Percentiles rank a stretch among this genome's conserved stretches.
These are phyloP conservation scores for Drosophila anomalata DNA, from an alignment of 2,888 invertebrate genomes.

Conservation along the genomic window DNA sequence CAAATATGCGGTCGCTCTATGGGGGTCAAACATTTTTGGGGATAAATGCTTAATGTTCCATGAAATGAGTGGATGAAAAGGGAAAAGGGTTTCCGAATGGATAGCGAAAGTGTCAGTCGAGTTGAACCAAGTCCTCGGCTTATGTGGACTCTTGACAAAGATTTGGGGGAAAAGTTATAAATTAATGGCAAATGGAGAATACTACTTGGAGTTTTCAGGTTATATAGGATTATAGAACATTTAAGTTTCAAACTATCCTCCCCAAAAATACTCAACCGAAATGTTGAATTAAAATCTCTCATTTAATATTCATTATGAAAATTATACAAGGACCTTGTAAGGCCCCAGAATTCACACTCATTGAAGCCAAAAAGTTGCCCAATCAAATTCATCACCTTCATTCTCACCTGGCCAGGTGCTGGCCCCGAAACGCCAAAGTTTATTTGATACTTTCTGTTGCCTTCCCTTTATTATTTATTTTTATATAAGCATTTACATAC, in stretches of 20 bases:
- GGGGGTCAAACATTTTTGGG: constrained; percentile 34
- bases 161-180: no score
- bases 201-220: neutral
- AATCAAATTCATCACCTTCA: constrained; percentile 28
- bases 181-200: neutral
- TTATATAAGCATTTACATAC: constrained; percentile 53
- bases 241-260: no score
- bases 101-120: constrained; percentile 35
- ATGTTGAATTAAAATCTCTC: neutral
- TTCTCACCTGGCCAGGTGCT: constrained; percentile 19
- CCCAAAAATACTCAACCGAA: neutral
- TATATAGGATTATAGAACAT: no score
- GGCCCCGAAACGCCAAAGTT: constrained; percentile 24
- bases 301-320: constrained; percentile 1
- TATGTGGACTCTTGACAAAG: neutral
- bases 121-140: constrained; percentile 16
- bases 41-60: constrained; percentile 47
- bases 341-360: neutral
- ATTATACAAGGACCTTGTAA: neutral
- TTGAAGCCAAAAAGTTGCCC: constrained; percentile 11
- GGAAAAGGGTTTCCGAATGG: constrained; percentile 22
- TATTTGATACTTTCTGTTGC: constrained; percentile 20
- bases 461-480: constrained; percentile 7
- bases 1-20: constrained; percentile 42
- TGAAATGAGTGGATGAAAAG: constrained; percentile 27